A percentile compares a stretch with the other conserved stretches of the same genome.
phyloP scores from a whole-genome alignment of 1,140 invertebrate species.

The Ctenoplectra terminalis region DNA sequence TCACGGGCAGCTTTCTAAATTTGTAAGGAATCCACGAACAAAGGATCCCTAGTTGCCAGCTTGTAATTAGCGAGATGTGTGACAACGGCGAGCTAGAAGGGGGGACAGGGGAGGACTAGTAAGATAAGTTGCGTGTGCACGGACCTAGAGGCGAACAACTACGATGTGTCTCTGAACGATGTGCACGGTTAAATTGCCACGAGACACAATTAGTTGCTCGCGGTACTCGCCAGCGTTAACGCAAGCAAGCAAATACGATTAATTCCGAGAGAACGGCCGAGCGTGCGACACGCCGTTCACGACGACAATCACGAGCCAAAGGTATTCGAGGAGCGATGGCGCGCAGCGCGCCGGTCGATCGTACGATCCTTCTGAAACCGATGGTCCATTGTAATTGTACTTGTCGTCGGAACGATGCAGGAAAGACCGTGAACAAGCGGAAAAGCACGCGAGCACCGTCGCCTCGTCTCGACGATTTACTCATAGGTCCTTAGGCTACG shows the following conservation, averaged over 20 bases:
- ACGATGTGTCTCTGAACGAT: constrained; percentile 16
- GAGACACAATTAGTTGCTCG: constrained; percentile 34
- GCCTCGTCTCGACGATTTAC: constrained; percentile 7
- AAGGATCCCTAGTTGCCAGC: constrained; percentile 26
- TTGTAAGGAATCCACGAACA: constrained; percentile 18
- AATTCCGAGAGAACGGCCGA: not conserved
- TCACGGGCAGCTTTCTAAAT: constrained; percentile 7
- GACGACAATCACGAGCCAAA: not conserved
- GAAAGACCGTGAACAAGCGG: not conserved
- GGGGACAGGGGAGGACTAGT: too few species aligned
- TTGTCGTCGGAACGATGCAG: not conserved
- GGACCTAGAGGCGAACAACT: not conserved
- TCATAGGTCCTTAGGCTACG: constrained; percentile 25
- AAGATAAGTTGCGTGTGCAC: not conserved
- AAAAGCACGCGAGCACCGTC: not conserved
- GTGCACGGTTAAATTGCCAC: not conserved
- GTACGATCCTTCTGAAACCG: constrained; percentile 10
- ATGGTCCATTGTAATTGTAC: constrained; percentile 32
- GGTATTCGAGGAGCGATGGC: not conserved
- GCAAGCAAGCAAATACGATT: constrained; percentile 14
- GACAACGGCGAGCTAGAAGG: not conserved
- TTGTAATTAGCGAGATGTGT: constrained; percentile 21
- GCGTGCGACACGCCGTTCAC: not conserved
- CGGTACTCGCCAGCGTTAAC: constrained; percentile 16
- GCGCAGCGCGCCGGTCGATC: not conserved